Evolutionary conservation across 2,888 invertebrate species (phyloP).

Genomic region (Pachycephus smyrnensis): DNA sequence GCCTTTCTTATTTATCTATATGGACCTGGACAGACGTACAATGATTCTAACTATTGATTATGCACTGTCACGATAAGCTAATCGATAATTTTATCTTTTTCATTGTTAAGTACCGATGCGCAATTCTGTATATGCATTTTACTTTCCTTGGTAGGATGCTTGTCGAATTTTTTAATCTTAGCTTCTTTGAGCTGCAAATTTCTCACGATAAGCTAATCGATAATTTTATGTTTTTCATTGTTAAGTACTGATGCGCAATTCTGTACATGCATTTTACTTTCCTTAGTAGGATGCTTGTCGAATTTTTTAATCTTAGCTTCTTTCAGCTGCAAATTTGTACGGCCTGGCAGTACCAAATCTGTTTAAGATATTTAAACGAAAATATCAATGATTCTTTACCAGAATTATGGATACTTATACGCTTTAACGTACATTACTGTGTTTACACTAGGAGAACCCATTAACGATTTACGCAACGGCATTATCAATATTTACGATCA

Average conservation of each 20-base stretch:
- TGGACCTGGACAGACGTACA: constrained; percentile 32
- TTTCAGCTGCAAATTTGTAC: neutral
- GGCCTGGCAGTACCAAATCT: neutral
- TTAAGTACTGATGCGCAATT: too few relatives aligned
- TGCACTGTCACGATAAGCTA: constrained; percentile 45
- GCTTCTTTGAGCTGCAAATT: neutral
- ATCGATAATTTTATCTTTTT: constrained; percentile 8
- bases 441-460: neutral
- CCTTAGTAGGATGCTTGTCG: neutral
- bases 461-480: neutral
- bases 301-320: neutral
- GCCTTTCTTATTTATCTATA: constrained; percentile 20
- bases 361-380: neutral
- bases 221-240: too few relatives aligned
- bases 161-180: neutral
- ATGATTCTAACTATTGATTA: constrained; percentile 40
- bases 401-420: neutral
- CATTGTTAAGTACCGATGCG: neutral
- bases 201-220: too few relatives aligned
- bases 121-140: neutral
- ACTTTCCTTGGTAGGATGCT: neutral
- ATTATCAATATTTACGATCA: neutral
- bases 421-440: neutral
- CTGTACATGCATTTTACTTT: too few relatives aligned
- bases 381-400: neutral